phyloP scores from a whole-genome alignment of 2,113 vertebrate species.

The Apteryx mantelli region DNA sequence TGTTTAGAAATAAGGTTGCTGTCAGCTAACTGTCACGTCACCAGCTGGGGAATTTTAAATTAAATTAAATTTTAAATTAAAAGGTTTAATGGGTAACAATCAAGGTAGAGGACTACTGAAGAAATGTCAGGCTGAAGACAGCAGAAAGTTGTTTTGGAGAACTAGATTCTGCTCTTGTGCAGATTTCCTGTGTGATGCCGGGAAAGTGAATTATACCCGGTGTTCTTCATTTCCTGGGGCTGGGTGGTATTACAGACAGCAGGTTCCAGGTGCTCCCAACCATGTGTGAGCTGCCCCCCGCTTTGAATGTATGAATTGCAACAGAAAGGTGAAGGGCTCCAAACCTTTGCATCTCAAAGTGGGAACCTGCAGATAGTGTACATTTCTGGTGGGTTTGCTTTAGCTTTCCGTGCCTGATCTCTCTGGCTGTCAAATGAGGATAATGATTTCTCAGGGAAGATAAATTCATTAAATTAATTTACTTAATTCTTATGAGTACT shows the following conservation, averaged over 20 bases:
- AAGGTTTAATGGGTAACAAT: neutral
- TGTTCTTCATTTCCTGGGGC: neutral
- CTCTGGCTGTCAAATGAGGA: neutral
- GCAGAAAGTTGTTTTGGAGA: neutral
- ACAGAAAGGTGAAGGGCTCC: neutral
- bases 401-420: neutral
- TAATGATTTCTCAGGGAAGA: neutral
- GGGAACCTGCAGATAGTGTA: neutral
- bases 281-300: neutral
- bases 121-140: neutral
- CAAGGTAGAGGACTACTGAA: neutral
- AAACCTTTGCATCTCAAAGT: no score
- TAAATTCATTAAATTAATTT: neutral
- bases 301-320: neutral
- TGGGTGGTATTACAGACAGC: accelerated
- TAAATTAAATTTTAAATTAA: no score
- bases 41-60: no score
- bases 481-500: neutral
- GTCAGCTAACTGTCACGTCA: neutral
- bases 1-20: neutral
- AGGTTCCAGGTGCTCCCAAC: neutral
- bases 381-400: neutral
- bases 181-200: neutral
- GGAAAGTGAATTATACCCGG: neutral
- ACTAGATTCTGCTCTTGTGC: neutral